These are phyloP conservation scores for Neodiprion virginianus DNA, from an alignment of 1,140 invertebrate species.

Conservation along the genomic window DNA sequence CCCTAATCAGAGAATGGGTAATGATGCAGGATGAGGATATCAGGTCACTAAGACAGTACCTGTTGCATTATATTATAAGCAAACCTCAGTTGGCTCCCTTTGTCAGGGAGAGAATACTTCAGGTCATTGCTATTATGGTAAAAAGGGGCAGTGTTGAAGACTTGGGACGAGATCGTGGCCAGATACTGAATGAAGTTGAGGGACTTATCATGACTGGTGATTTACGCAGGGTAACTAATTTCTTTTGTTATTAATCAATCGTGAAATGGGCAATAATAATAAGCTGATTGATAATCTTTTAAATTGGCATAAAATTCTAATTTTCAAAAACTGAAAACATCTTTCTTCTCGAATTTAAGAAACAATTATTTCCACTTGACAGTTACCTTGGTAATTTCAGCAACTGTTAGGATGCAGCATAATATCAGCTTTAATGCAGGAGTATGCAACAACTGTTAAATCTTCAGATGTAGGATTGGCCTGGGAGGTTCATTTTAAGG, in stretches of 20 bases:
- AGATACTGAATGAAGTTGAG: conserved; percentile 78
- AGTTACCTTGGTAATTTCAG: conserved; percentile 48
- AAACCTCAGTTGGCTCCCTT: conserved; percentile 67
- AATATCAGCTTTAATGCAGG: conserved; percentile 82
- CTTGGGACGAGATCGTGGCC: conserved; percentile 70
- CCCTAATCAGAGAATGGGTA: conserved; percentile 84
- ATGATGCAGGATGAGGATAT: conserved; percentile 72
- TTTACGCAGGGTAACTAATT: conserved; percentile 58
- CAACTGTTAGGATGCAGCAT: conserved; percentile 82
- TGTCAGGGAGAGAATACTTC: conserved; percentile 73
- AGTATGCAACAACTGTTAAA: conserved; percentile 85
- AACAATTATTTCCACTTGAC: not conserved
- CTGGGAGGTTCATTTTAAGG: conserved; percentile 85
- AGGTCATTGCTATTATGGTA: conserved; percentile 86
- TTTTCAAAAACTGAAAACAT: not conserved
- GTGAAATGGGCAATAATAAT: not conserved
- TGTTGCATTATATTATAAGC: conserved; percentile 78
- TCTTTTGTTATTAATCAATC: too few relatives aligned
- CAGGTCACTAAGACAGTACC: conserved; percentile 76
- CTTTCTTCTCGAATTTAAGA: not conserved
- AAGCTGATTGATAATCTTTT: too few relatives aligned
- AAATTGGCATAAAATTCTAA: too few relatives aligned
- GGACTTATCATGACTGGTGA: conserved; percentile 72
- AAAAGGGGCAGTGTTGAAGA: conserved; percentile 82
- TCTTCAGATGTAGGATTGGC: conserved; percentile 85